These are phyloP conservation scores for Lepidonotus clava DNA, from an alignment of 2,888 invertebrate species.

Conservation along the genomic window DNA sequence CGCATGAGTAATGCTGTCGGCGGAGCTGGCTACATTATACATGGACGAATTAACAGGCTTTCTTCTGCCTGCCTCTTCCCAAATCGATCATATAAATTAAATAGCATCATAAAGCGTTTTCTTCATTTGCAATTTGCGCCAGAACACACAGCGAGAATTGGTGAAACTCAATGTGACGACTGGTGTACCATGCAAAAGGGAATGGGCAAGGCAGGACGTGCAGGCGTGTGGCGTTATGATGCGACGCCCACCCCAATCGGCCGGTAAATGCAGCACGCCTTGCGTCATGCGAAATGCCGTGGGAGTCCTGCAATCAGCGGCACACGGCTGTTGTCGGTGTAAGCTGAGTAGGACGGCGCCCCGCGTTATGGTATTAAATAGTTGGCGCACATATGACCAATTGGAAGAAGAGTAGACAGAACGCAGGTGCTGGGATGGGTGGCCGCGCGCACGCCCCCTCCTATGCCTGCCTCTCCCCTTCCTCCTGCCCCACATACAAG, in stretches of 20 bases:
- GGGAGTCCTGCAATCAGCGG: background rate
- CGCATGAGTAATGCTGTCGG: background rate
- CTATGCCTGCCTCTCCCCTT: no score
- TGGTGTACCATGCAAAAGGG: background rate
- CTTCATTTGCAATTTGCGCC: background rate
- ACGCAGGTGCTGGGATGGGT: constrained; percentile 1
- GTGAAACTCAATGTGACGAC: no score
- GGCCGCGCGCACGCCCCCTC: background rate
- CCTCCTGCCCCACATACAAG: no score
- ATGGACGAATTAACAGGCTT: background rate
- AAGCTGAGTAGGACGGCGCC: background rate
- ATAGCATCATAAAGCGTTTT: background rate
- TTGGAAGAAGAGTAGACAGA: background rate
- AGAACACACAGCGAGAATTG: background rate
- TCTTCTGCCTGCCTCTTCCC: background rate
- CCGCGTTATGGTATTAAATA: constrained; percentile 36
- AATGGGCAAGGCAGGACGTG: background rate
- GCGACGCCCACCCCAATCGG: background rate
- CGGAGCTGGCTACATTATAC: background rate
- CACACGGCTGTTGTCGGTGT: background rate
- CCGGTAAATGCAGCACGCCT: constrained; percentile 23
- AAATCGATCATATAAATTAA: background rate
- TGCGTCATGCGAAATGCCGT: background rate
- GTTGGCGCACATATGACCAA: no score
- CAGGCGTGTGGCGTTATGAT: background rate